phyloP scores from a whole-genome alignment of 2,113 vertebrate genomes.

The Hiodon alosoides region DNA sequence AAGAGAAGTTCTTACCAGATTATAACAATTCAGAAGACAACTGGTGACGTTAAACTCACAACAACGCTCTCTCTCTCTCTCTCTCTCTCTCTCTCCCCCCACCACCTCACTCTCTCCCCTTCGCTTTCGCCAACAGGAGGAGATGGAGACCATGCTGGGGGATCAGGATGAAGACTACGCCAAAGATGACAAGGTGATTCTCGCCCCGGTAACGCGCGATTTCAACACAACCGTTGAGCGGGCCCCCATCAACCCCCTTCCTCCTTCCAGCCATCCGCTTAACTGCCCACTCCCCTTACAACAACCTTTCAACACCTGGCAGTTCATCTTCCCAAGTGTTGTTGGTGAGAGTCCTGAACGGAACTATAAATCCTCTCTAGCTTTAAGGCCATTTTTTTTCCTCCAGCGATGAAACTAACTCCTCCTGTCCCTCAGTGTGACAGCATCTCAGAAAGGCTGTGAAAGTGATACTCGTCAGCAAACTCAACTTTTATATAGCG shows the following conservation, averaged over 20 bases:
- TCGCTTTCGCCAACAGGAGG: conserved; percentile 49
- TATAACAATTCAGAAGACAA: no score
- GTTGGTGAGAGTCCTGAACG: conserved; percentile 31
- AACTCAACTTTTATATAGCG: no score
- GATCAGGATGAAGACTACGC: conserved; percentile 79
- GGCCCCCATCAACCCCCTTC: not conserved
- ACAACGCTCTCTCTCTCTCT: not conserved
- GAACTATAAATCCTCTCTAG: conserved; percentile 38
- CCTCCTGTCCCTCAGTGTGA: conserved; percentile 62
- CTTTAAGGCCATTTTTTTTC: conserved; percentile 38
- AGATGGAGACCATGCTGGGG: conserved; percentile 78
- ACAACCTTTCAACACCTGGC: conserved; percentile 44
- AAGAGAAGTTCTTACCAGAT: no score
- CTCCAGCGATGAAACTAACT: conserved; percentile 59
- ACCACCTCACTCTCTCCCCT: not conserved
- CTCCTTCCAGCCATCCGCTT: not conserved
- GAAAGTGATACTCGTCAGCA: conserved; percentile 46
- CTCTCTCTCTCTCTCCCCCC: conserved; percentile 4
- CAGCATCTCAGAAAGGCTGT: conserved; percentile 59
- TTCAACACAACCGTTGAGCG: not conserved
- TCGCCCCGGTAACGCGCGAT: conserved; percentile 25
- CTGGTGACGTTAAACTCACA: no score
- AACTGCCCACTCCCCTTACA: not conserved
- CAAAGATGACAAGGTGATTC: conserved; percentile 84
- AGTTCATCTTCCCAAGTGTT: conserved; percentile 56